Conservation (phyloP, 1,140 invertebrate genomes). For the Dinoponera quadriceps region DNA sequence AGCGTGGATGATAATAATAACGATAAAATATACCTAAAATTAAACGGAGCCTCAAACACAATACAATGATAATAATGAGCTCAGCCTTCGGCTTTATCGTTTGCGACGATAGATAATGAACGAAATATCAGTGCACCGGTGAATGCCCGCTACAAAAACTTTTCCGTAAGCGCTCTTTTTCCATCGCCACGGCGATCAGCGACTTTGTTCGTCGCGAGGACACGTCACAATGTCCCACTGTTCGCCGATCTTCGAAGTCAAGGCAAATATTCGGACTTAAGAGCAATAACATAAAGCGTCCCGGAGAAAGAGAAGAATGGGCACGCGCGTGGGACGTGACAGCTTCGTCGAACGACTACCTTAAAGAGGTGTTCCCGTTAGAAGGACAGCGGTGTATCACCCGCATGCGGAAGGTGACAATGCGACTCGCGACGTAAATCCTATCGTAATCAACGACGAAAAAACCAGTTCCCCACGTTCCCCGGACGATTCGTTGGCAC, state of each 20-base stretch:
- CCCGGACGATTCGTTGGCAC: constrained; percentile 62
- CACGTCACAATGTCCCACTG: neutral
- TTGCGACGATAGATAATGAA: neutral
- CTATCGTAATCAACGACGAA: constrained; percentile 1
- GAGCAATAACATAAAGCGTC: neutral
- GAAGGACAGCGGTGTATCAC: neutral
- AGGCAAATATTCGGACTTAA: no score
- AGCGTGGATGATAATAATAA: neutral
- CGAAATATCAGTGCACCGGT: constrained; percentile 14
- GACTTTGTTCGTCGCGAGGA: neutral
- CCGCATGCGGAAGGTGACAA: constrained; percentile 31
- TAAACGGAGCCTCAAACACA: neutral
- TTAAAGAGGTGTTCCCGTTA: constrained; percentile 37
- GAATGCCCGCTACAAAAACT: constrained; percentile 1
- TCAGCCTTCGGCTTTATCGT: neutral
- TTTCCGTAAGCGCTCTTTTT: constrained; percentile 13
- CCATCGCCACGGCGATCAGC: neutral
- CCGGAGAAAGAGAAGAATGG: neutral
- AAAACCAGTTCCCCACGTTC: constrained; percentile 5
- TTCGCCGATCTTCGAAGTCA: no score
- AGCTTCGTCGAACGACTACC: constrained; percentile 25
- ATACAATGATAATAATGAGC: neutral
- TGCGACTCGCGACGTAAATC: neutral
- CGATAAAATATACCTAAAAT: neutral
- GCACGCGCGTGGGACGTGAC: neutral